Evolutionary conservation across 2,797 vertebrate genomes (phyloP), one percentile per base, ranked within the genome.

Genomic region (Tenualosa thibaudeaui): DNA sequence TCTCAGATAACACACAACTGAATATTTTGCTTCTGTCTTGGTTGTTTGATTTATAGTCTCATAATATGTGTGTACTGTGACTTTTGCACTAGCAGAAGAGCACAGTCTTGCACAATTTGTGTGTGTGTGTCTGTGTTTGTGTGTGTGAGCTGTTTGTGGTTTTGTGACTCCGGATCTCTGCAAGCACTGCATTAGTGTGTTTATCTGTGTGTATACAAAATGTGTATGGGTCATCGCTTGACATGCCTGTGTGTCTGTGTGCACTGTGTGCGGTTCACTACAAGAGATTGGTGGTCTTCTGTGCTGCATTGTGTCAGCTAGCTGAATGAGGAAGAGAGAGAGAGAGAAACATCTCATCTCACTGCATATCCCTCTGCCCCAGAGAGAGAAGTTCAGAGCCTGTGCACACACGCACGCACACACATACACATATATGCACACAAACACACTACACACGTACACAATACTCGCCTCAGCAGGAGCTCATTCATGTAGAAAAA

Each of bases 401-500:
- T 71, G 31, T 15, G 22, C 40, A 78, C 37, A 78, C 37, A 78
- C 26, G 15, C 26, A 78, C 71, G 43, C 71, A 43, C 71, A 78
- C 37, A 78, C 68, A 43, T 15, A 43, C 68, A 75, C 24, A 75
- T 37, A 37, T 3, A 71, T 12, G 17, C n/a, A 40, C n/a, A 71
- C 68, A 71, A 31, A 40, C 68, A 40, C 31, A 31, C 7, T n/a
- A 71, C 65, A 71, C 65, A 71, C 24, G 0, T 17, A 40, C 58
- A 62, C 58, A 62, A 62, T 10, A 62, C 58, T 37, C 26, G n/a
- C 19, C 37, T 19, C 37, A 78, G 71, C 37, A 46, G 37, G 37
- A 78, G 71, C 37, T 22, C 37, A 40, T 78, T 37, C 71, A 78
- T 78, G 71, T 43, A 40, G 71, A 78, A 31, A 78, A 78, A 78